A percentile compares a stretch with the other conserved stretches of the same genome.
These are phyloP conservation scores for Epistrophe eligans DNA, from an alignment of 2,888 invertebrate species.

Conservation along the genomic window DNA sequence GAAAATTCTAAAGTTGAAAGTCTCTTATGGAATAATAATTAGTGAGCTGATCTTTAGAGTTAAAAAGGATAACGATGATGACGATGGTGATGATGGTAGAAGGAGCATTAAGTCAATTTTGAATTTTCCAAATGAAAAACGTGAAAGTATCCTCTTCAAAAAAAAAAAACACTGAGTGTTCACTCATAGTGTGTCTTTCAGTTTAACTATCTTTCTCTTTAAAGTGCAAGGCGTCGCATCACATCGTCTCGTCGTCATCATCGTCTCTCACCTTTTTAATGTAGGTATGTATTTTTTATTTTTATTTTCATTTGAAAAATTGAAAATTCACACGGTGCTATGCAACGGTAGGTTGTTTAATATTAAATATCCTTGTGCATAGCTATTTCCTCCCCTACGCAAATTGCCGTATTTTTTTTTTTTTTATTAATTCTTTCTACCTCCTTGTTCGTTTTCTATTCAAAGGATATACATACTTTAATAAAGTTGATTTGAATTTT, in stretches of 20 bases:
- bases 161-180: not conserved
- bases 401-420: constrained; percentile 50
- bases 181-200: not conserved
- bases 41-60: constrained; percentile 10
- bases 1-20: not conserved
- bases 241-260: not conserved
- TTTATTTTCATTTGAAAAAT: constrained; percentile 35
- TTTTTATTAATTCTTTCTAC: constrained; percentile 30
- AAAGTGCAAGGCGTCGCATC: constrained; percentile 49
- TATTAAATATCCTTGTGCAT: constrained; percentile 66
- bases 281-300: no score
- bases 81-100: constrained; percentile 17
- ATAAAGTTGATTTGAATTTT: constrained; percentile 68
- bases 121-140: constrained; percentile 39
- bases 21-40: constrained; percentile 48
- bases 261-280: constrained; percentile 3
- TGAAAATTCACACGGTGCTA: constrained; percentile 70
- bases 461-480: constrained; percentile 72
- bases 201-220: constrained; percentile 24
- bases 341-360: constrained; percentile 46
- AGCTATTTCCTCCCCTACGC: constrained; percentile 74
- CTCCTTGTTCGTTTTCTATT: constrained; percentile 45
- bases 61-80: constrained; percentile 34
- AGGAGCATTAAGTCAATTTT: constrained; percentile 29
- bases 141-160: constrained; percentile 43